phyloP scores from a whole-genome alignment of 2,113 vertebrate genomes.

The Naja naja region DNA sequence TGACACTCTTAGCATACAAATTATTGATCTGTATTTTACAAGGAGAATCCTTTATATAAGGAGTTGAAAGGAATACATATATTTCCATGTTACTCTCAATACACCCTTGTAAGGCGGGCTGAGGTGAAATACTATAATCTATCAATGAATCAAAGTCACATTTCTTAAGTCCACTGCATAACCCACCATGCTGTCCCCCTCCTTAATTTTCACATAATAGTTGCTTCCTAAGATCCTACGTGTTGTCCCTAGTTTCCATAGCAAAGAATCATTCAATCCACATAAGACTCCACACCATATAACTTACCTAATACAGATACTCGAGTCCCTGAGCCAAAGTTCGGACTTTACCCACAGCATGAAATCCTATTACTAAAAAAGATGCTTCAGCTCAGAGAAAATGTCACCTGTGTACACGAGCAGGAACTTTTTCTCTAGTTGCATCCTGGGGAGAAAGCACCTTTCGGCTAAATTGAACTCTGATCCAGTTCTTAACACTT shows the following conservation, averaged over 20 bases:
- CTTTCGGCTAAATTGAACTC: not conserved
- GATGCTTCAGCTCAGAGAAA: not conserved
- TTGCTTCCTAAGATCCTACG: not conserved
- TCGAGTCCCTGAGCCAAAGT: slow-evolving; percentile 2
- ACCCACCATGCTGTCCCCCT: too few species aligned
- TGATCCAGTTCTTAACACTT: not conserved
- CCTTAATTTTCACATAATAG: not conserved
- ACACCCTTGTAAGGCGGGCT: not conserved
- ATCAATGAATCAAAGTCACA: not conserved
- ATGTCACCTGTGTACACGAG: too few species aligned
- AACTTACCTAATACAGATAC: not conserved
- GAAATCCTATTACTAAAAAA: not conserved
- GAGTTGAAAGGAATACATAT: not conserved
- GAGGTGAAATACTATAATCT: not conserved
- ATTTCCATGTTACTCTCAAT: not conserved
- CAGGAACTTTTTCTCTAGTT: not conserved
- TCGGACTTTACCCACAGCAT: not conserved
- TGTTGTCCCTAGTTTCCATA: not conserved
- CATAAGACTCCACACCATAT: not conserved
- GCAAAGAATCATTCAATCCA: not conserved
- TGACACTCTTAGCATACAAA: not conserved
- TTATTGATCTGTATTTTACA: not conserved
- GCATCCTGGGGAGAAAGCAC: not conserved
- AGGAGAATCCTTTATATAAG: not conserved
- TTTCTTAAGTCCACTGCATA: not conserved